phyloP scores from a whole-genome alignment of 2,113 vertebrate genomes.

The Opisthocomus hoazin region DNA sequence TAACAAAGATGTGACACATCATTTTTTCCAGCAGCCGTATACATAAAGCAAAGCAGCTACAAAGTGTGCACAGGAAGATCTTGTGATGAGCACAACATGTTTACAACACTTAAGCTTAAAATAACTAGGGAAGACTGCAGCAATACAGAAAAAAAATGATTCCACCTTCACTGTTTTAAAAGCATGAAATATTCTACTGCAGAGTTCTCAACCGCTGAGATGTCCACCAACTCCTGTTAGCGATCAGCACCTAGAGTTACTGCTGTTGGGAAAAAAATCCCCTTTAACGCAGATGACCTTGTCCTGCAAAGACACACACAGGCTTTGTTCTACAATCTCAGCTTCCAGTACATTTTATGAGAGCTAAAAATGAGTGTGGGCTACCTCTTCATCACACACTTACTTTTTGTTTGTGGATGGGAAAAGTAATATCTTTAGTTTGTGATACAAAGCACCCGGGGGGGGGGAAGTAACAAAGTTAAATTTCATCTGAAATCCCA shows the following conservation, averaged over 20 bases:
- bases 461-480: neutral
- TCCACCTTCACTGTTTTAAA: neutral
- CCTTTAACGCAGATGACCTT: neutral
- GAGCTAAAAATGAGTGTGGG: neutral
- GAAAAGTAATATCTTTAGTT: neutral
- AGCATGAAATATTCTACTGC: neutral
- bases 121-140: neutral
- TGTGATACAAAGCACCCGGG: neutral
- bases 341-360: neutral
- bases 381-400: neutral
- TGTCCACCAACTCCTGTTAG: neutral
- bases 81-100: neutral
- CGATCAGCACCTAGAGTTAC: slow-evolving; percentile 1
- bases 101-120: neutral
- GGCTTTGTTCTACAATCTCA: neutral
- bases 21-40: neutral
- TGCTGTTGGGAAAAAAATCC: slow-evolving; percentile 10
- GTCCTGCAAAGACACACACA: neutral
- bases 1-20: neutral
- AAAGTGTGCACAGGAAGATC: neutral
- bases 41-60: neutral
- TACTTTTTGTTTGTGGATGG: neutral
- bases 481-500: neutral
- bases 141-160: neutral
- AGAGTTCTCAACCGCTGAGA: neutral